A percentile compares a stretch with the other conserved stretches of the same genome.
Evolutionary conservation across 2,113 vertebrate species (phyloP).

Genomic region (Charadrius vociferus): DNA sequence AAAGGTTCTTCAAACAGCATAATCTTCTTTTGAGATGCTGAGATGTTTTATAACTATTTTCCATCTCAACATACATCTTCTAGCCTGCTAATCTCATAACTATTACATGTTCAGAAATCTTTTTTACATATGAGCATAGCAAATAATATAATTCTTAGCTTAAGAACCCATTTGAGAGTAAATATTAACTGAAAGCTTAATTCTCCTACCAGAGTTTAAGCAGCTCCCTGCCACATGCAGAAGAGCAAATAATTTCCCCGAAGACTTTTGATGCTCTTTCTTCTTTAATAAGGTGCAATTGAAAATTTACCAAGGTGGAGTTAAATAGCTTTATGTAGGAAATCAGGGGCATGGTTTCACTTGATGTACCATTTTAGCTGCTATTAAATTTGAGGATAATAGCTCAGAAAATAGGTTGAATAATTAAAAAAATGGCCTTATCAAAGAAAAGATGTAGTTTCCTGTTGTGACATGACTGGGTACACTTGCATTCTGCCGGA

Average conservation of each 20-base stretch:
- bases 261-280: background rate
- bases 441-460: background rate
- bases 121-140: background rate
- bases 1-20: background rate
- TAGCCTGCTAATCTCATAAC: background rate
- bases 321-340: background rate
- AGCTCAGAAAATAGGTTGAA: background rate
- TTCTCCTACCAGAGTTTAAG: background rate
- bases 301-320: background rate
- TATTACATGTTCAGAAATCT: background rate
- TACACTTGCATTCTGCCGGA: background rate
- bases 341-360: background rate
- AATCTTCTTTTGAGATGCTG: background rate
- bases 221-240: background rate
- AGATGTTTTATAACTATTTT: background rate
- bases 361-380: background rate
- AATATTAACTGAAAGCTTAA: background rate
- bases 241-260: background rate
- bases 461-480: background rate
- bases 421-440: background rate
- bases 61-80: background rate
- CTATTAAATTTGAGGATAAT: background rate
- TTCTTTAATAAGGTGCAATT: background rate
- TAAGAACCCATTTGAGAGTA: background rate
- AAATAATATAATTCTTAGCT: background rate